Evolutionary conservation across 1,140 invertebrate species (phyloP), one percentile per base, ranked within the genome.

Genomic region (Plectrocnemia conspersa): DNA sequence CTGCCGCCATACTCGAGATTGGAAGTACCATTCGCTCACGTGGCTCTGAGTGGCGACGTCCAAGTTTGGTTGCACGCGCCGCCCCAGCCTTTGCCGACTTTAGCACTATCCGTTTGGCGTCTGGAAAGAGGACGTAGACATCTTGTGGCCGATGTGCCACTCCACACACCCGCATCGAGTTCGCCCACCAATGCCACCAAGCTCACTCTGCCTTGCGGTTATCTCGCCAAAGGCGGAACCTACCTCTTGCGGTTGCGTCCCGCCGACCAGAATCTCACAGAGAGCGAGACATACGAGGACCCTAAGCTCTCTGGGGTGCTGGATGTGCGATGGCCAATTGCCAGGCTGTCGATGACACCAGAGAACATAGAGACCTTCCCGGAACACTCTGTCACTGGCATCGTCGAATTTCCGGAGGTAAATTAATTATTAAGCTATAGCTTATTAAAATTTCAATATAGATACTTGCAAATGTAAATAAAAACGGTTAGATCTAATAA

Each of bases 311-410:
- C 77, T 25, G 77, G 77, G 65, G 78, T 77, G 52, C 73, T 86
- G 56, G 86, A 90, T 56, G 87, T 91, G 11, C 77, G 84, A 71
- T 91, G 88, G 88, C 87, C 87, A 2, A 78, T 75, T 29, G 83
- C 84, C 1, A 81, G 80, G 54, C 68, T 91, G 47, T 77, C 77
- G 11, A 73, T 89, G 21, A 83, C 82, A 46, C 85, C 86, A 0
- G 81, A 85, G 62, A 78, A 82, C 42, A 80, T 89, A 19, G 77
- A 79, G 52, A 90, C 88, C n/a, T 90, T 89, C 70, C 87, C 87
- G 4, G 82, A 81, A 59, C 70, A 76, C 41, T 78, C 84, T 3
- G 83, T 91, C 40, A 79, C 77, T 33, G 84, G 83, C 1, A 83
- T 81, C 1, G 63, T 90, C 24, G 81, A 84, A 63, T 89, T 89